phyloP scores from a whole-genome alignment of 35 echinoderm and acorn worm genomes.

The Apostichopus parvimensis region DNA sequence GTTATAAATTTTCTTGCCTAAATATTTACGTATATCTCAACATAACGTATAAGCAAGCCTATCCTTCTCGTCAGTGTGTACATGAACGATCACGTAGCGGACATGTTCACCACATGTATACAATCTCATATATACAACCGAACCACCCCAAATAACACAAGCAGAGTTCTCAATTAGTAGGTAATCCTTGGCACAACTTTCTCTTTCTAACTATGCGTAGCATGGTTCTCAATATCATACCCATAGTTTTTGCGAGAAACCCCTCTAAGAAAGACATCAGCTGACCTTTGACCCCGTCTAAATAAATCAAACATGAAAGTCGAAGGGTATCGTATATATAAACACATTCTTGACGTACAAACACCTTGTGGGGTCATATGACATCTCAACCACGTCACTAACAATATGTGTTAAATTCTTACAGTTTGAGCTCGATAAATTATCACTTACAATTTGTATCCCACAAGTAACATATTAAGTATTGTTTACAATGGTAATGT shows the following conservation, averaged over 20 bases:
- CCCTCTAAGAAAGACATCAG: not conserved
- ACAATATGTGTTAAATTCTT: not conserved
- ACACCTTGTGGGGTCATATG: not conserved
- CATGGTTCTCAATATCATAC: not conserved
- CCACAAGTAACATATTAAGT: too few relatives aligned
- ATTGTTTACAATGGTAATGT: too few relatives aligned
- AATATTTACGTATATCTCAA: too few relatives aligned
- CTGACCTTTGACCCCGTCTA: not conserved
- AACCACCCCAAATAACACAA: not conserved
- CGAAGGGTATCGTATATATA: not conserved
- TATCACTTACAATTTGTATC: too few relatives aligned
- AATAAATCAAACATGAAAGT: slow-evolving; percentile 8
- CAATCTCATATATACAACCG: too few relatives aligned
- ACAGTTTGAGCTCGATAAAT: too few relatives aligned
- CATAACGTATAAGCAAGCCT: too few relatives aligned
- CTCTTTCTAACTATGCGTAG: not conserved
- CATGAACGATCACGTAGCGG: too few relatives aligned
- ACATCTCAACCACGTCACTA: not conserved
- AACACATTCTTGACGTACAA: not conserved
- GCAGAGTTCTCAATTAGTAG: too few relatives aligned
- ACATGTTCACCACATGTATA: too few relatives aligned
- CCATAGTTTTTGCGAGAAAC: not conserved
- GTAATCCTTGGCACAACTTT: not conserved
- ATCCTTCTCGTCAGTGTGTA: too few relatives aligned
- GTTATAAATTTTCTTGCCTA: too few relatives aligned